Conservation (phyloP, 2,797 vertebrate species). For the Perodicticus potto region DNA sequence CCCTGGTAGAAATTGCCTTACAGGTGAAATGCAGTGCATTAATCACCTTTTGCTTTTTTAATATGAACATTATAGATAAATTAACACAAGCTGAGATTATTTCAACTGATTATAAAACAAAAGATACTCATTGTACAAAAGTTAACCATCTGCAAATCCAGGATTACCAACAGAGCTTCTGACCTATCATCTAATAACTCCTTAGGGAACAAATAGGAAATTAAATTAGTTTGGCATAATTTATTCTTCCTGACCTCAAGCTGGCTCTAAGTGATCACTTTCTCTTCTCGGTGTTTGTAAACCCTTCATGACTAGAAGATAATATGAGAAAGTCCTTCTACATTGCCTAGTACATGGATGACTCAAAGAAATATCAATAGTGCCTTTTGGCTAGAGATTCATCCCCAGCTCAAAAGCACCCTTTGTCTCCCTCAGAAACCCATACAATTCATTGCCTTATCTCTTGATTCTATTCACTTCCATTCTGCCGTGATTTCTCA, state of each 20-base stretch:
- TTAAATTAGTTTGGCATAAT: conserved; percentile 71
- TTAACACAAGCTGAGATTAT: conserved; percentile 29
- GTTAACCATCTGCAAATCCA: conserved; percentile 45
- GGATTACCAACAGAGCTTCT: conserved; percentile 19
- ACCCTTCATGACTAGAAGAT: not conserved
- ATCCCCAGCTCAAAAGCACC: not conserved
- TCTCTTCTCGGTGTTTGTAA: conserved; percentile 49
- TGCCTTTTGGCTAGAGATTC: not conserved
- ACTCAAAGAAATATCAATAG: conserved; percentile 19
- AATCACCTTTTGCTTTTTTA: not conserved
- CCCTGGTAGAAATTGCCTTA: not conserved
- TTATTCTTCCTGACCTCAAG: conserved; percentile 70
- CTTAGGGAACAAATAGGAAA: conserved; percentile 72
- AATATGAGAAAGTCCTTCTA: conserved; percentile 20
- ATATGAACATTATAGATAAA: conserved; percentile 4
- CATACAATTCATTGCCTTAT: not conserved
- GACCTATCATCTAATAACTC: conserved; percentile 72
- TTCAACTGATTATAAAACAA: conserved; percentile 51
- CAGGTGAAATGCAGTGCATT: not conserved
- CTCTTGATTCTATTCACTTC: not conserved
- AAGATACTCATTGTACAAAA: conserved; percentile 47
- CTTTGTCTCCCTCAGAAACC: not conserved
- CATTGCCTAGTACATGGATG: not conserved
- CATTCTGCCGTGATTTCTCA: not conserved
- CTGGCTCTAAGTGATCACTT: conserved; percentile 42